Percentiles rank a stretch among this genome's conserved stretches.
Conservation (phyloP, 2,113 vertebrate genomes). For the Felis chaus region DNA sequence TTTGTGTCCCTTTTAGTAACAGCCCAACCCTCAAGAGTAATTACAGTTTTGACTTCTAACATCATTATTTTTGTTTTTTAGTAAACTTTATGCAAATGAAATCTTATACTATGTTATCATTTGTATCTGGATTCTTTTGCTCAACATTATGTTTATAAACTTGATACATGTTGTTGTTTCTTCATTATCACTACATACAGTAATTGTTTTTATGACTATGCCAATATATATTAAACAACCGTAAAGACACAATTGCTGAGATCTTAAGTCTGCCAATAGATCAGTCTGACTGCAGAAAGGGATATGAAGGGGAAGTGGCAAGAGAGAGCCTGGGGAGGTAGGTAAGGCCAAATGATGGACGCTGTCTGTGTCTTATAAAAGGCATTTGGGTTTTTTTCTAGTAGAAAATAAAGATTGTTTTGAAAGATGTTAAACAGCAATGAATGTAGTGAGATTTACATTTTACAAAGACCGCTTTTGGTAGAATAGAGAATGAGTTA, state of each 20-base stretch:
- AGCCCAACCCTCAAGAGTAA: neutral
- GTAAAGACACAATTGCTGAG: neutral
- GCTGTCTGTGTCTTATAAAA: neutral
- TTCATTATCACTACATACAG: neutral
- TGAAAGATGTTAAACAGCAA: neutral
- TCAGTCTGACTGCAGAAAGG: neutral
- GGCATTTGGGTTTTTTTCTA: neutral
- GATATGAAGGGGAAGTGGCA: neutral
- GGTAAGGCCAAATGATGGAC: neutral
- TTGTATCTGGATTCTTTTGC: neutral
- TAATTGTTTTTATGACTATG: neutral
- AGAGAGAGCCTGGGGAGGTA: neutral
- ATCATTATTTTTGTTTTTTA: neutral
- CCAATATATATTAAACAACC: neutral
- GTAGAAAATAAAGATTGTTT: neutral
- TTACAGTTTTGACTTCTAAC: neutral
- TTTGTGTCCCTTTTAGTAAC: neutral
- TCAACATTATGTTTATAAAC: slow-evolving; percentile 1
- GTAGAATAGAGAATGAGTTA: neutral
- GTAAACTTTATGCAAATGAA: neutral
- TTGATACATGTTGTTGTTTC: neutral
- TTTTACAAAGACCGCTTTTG: neutral
- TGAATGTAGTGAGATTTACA: neutral
- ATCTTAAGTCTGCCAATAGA: neutral
- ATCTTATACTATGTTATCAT: neutral